Base-by-base conservation (phyloP, 2,797 vertebrate genomes). In the Chaenodraco wilsoni region DNA sequence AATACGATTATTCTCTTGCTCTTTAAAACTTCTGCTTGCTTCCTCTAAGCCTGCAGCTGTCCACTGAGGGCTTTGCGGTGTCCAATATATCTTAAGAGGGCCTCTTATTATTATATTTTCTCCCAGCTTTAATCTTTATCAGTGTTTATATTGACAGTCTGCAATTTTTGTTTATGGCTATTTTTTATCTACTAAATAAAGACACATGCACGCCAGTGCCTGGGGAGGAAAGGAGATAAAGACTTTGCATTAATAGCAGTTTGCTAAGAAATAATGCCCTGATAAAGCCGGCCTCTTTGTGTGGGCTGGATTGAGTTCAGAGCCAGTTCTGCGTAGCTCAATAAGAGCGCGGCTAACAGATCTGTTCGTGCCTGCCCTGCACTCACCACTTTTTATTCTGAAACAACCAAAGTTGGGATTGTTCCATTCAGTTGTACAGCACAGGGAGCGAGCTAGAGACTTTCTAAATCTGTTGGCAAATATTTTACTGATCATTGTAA, bases 201-300 rank as follows among this genome's bases (percentile, higher is more conserved):
- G 90, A 91, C 85, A 87, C 87, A 82, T 81, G 81, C 83, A 71
- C 85, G 91, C 87, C 85, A 88, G 77, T 57, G 87, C 78, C 83
- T 74, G 74, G 62, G 81, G 78, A 78, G 82, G 82, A 86, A 86
- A 89, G 85, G 55, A 88, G 91, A 93, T 94, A 91, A 94, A 90
- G 87, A 89, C 90, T 92, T 92, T 89, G 91, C 89, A 89, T 91
- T 91, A 92, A 90, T 89, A 93, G 85, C 86, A 84, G 88, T 91
- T 92, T 91, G 80, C 89, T 90, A 89, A 93, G 90, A 93, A 88
- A 86, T 89, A 93, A 94, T 91, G 86, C 91, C 77, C 74, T 65
- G 84, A 91, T 89, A 91, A 89, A 84, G 84, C 86, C 88, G 65
- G 80, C 84, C 78, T 91, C 82, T 89, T 88, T 89, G 87, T 90